phyloP scores from a whole-genome alignment of 2,113 vertebrate species.

The Oryzias celebensis region DNA sequence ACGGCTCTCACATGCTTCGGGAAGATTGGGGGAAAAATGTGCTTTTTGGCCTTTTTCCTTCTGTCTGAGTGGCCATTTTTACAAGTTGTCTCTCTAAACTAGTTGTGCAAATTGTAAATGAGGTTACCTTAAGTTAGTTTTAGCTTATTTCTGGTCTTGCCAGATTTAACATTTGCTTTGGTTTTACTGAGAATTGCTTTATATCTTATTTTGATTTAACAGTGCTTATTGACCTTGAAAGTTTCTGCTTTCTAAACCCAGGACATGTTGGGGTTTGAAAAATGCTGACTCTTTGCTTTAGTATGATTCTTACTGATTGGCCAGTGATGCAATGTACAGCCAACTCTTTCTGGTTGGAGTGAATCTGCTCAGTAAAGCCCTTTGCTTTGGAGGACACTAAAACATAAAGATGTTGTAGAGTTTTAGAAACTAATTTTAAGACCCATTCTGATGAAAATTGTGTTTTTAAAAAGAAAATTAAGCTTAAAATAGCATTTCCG shows the following conservation, averaged over 20 bases:
- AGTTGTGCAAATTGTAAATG: constrained; percentile 4
- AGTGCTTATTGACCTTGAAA: neutral
- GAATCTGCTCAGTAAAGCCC: neutral
- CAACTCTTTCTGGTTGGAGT: neutral
- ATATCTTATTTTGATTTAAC: too few relatives aligned
- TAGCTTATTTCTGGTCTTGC: constrained; percentile 10
- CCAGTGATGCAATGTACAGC: neutral
- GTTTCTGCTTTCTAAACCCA: neutral
- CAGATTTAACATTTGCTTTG: too few relatives aligned
- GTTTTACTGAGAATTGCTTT: too few relatives aligned
- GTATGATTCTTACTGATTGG: neutral
- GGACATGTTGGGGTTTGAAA: too few relatives aligned
- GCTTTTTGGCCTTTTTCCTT: constrained; percentile 31
- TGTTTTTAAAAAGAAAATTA: too few relatives aligned
- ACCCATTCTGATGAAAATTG: too few relatives aligned
- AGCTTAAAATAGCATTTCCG: too few relatives aligned
- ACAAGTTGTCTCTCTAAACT: constrained; percentile 10
- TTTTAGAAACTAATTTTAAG: too few relatives aligned
- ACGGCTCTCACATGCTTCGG: constrained; percentile 37
- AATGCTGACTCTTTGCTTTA: neutral
- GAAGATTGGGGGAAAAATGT: constrained; percentile 10
- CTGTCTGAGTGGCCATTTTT: constrained; percentile 6
- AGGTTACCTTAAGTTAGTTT: constrained; percentile 4
- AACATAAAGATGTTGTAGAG: neutral
- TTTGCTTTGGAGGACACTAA: neutral